phyloP scores from a whole-genome alignment of 2,113 vertebrate species.

The Sciurus niger region DNA sequence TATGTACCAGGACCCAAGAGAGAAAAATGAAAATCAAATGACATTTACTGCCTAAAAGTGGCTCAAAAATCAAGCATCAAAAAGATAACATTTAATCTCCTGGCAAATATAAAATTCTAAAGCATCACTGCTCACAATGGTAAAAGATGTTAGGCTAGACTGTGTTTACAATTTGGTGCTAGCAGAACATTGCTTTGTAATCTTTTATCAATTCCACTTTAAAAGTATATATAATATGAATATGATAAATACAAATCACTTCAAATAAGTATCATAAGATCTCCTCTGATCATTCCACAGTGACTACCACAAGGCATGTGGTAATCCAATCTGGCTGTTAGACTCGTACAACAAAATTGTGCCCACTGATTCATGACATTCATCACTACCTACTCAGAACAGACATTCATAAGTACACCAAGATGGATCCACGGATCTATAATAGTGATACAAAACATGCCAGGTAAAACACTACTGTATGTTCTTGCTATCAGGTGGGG shows the following conservation, averaged over 20 bases:
- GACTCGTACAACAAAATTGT: slow-evolving; percentile 10
- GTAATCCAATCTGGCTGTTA: not conserved
- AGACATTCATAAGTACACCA: not conserved
- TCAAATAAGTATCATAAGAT: not conserved
- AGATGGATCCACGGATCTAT: not conserved
- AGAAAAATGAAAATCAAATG: slow-evolving; percentile 41
- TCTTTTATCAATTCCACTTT: slow-evolving; percentile 11
- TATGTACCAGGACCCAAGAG: not conserved
- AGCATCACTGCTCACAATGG: not conserved
- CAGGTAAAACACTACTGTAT: not conserved
- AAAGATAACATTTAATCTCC: not conserved
- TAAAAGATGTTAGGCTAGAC: slow-evolving; percentile 38
- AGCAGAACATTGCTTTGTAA: not conserved
- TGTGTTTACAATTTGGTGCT: slow-evolving; percentile 1
- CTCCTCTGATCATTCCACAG: not conserved
- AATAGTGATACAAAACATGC: not conserved
- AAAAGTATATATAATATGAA: not conserved
- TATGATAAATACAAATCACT: slow-evolving; percentile 31
- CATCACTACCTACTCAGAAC: not conserved
- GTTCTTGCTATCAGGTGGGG: not conserved
- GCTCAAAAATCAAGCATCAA: slow-evolving; percentile 54
- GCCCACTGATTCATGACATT: not conserved
- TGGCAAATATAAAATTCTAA: slow-evolving; percentile 51
- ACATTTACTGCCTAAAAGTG: not conserved
- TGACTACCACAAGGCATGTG: not conserved